Evolutionary conservation across 2,888 invertebrate genomes (phyloP), one percentile per base, ranked within the genome.

Genomic region (Platycnemis pennipes): DNA sequence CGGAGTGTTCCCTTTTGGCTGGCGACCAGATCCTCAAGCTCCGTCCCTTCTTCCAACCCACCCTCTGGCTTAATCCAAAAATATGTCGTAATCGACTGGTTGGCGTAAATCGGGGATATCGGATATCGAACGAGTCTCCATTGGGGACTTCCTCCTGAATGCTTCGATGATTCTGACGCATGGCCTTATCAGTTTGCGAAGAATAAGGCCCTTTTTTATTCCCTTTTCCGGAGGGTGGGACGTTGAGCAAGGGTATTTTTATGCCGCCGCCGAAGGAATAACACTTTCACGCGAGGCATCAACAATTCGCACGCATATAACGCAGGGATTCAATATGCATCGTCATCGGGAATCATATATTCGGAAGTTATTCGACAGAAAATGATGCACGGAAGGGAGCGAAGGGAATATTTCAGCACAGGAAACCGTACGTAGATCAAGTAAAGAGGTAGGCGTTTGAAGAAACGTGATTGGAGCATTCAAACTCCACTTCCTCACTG

Each of bases 111-210:
- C 91, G 91, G 63, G 56, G 63, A 91, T 91, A 91, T 91, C 91
- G 91, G 63, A 91, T 91, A 91, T 91, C 91, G 91, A 91, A 91
- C 42, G 91, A 63, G 63, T 91, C 91, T 91, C 37, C 42, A 22
- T 26, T 37, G 53, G 89, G 56, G 87, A 45, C 53, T 45, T 56
- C 37, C 89, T 56, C 56, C 44, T 91, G 91, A 91, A 91, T 91
- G 91, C 91, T 44, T 63, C 91, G 56, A 56, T 63, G 91, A 91
- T 91, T 91, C 91, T 91, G 91, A 91, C 91, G 91, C 91, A 91
- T 91, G 56, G 91, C 91, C 91, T 91, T 91, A 91, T 91, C 91
- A 91, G 91, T 63, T 91, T 63, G 56, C 19, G 53, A 42, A 63
- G 91, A 63, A 42, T 91, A 63, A 44, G 44, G 44, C 44, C 87